These are phyloP conservation scores for Heliangelus exortis DNA, from an alignment of 2,797 vertebrate genomes.

Conservation along the genomic window DNA sequence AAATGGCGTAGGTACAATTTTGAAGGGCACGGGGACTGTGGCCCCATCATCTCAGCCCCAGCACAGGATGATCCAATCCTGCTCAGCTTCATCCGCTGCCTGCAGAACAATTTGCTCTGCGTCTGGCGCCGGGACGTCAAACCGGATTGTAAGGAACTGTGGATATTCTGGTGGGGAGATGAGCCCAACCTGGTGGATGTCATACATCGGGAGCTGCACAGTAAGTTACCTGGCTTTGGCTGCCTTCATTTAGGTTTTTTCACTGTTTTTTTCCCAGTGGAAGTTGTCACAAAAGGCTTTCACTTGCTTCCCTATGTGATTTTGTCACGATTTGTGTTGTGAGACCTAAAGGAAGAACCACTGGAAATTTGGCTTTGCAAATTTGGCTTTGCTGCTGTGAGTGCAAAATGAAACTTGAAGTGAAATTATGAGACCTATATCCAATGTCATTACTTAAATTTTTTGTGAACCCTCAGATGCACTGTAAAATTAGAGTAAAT, in stretches of 20 bases:
- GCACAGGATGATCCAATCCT: slow-evolving; percentile 97
- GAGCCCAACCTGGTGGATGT: slow-evolving; percentile 92
- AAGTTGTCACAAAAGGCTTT: neutral
- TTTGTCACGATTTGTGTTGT: neutral
- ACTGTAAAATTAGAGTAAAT: neutral
- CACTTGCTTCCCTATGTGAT: rapidly evolving
- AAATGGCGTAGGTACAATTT: slow-evolving; percentile 99
- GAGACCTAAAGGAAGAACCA: neutral
- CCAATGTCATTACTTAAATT: neutral
- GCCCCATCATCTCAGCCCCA: slow-evolving; percentile 96
- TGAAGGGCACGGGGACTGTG: slow-evolving; percentile 91
- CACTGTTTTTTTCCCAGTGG: neutral
- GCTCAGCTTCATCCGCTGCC: slow-evolving; percentile 96
- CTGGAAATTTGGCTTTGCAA: neutral
- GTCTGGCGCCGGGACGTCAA: slow-evolving; percentile 96
- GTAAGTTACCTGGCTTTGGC: slow-evolving; percentile 77
- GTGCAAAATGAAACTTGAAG: neutral
- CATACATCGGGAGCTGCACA: slow-evolving; percentile 95
- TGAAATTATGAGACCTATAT: neutral
- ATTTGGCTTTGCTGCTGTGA: neutral
- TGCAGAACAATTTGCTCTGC: slow-evolving; percentile 95
- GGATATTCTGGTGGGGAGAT: slow-evolving; percentile 99
- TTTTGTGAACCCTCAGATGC: neutral
- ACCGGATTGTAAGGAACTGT: slow-evolving; percentile 92
- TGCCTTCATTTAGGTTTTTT: rapidly evolving